These are phyloP conservation scores for Watsonalla binaria DNA, from an alignment of 2,888 invertebrate genomes.

Conservation along the genomic window DNA sequence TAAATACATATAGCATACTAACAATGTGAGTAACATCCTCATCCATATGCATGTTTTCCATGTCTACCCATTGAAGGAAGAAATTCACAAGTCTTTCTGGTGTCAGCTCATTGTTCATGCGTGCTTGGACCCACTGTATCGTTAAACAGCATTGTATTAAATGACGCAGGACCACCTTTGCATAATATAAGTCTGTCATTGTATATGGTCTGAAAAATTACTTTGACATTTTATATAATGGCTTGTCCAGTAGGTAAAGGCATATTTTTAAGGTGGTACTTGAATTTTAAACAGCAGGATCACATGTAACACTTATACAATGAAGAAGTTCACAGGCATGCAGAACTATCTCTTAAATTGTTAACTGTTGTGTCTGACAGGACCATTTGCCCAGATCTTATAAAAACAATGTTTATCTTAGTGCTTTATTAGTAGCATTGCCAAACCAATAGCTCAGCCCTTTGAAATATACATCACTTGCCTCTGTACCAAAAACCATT, in stretches of 20 bases:
- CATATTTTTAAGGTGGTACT: too few relatives aligned
- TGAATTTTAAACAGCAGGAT: too few relatives aligned
- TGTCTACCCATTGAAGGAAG: slow-evolving; percentile 57
- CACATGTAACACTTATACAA: too few relatives aligned
- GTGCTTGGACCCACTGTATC: slow-evolving; percentile 45
- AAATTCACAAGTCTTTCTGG: slow-evolving; percentile 50
- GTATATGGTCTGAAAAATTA: slow-evolving; percentile 41
- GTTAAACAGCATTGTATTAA: slow-evolving; percentile 44
- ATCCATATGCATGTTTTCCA: slow-evolving; percentile 35
- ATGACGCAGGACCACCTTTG: slow-evolving; percentile 41
- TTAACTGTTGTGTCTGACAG: too few relatives aligned
- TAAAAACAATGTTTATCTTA: too few relatives aligned
- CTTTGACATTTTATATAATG: not conserved
- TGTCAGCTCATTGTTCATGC: slow-evolving; percentile 24
- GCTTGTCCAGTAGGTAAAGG: not conserved
- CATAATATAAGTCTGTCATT: slow-evolving; percentile 52
- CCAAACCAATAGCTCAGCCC: too few relatives aligned
- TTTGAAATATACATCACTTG: too few relatives aligned
- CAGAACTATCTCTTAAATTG: too few relatives aligned
- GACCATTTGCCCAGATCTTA: too few relatives aligned
- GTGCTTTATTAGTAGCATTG: too few relatives aligned
- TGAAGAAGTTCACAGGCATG: too few relatives aligned
- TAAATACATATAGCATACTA: slow-evolving; percentile 11
- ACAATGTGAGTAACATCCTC: slow-evolving; percentile 37
- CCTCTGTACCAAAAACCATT: not conserved